phyloP scores from a whole-genome alignment of 2,888 invertebrate genomes.

The Ditylenchus weischeri region DNA sequence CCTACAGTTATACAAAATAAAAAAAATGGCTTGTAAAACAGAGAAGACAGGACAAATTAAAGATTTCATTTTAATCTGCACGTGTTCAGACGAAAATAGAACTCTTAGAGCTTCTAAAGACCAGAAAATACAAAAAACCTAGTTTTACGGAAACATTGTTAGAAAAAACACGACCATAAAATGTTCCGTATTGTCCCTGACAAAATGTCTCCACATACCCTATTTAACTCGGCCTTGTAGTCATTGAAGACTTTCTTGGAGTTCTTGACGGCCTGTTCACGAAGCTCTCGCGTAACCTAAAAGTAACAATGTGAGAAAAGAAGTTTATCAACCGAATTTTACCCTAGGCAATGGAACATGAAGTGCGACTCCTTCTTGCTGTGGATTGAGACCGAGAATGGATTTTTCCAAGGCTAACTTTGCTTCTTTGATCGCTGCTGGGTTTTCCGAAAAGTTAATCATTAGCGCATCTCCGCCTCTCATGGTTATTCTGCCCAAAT shows the following conservation, averaged over 20 bases:
- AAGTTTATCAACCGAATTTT: no score
- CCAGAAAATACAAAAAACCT: no score
- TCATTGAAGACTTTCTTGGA: slow-evolving; percentile 68
- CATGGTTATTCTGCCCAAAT: slow-evolving; percentile 12
- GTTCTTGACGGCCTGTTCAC: slow-evolving; percentile 81
- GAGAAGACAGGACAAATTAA: no score
- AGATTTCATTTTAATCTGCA: no score
- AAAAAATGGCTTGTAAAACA: no score
- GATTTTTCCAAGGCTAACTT: slow-evolving; percentile 66
- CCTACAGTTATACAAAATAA: no score
- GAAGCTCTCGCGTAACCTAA: slow-evolving; percentile 78
- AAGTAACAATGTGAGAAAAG: no score
- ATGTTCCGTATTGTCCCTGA: no score
- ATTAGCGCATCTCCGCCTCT: background rate
- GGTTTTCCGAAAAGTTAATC: slow-evolving; percentile 72
- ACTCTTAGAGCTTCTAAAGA: no score
- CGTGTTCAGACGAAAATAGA: no score
- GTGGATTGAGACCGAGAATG: slow-evolving; percentile 43
- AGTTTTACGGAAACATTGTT: no score
- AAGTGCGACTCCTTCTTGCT: slow-evolving; percentile 48
- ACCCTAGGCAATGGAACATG: slow-evolving; percentile 62
- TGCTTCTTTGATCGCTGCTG: slow-evolving; percentile 81
- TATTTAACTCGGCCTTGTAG: slow-evolving; percentile 46
- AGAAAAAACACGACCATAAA: no score
- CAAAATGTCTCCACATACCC: slow-evolving; percentile 33